Evolutionary conservation across 1,140 invertebrate species (phyloP).

Genomic region (Cryptotermes secundus): DNA sequence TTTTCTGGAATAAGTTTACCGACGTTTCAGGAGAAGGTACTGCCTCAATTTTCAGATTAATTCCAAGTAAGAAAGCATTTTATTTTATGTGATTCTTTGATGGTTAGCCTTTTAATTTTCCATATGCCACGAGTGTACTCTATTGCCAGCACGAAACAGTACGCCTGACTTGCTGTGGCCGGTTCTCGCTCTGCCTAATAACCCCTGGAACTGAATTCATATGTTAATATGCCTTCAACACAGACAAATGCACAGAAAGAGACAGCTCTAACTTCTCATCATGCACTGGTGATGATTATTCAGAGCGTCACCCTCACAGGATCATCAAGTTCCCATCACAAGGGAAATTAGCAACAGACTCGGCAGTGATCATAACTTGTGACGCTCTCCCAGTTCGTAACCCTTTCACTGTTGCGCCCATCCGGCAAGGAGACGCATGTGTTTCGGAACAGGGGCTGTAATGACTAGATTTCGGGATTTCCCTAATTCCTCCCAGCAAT

Average conservation of each 20-base stretch:
- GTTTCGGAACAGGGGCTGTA: no score
- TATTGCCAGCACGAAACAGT: neutral
- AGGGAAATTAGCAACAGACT: neutral
- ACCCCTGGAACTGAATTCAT: conserved; percentile 31
- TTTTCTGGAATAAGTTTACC: no score
- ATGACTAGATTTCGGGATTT: no score
- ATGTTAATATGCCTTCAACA: conserved; percentile 21
- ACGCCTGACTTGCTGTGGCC: neutral
- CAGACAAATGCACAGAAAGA: neutral
- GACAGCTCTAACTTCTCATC: neutral
- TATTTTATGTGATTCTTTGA: no score
- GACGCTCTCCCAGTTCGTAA: neutral
- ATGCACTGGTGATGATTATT: conserved; percentile 22
- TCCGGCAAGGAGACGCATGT: no score
- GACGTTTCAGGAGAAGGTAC: no score
- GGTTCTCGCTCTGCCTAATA: conserved; percentile 24
- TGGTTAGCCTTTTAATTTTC: neutral
- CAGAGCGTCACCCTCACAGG: conserved; percentile 3
- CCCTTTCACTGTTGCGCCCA: no score
- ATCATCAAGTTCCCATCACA: conserved; percentile 10
- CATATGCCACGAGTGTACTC: neutral
- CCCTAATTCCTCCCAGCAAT: no score
- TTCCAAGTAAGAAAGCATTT: no score
- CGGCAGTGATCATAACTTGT: neutral
- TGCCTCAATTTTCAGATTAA: no score